Percentiles rank a stretch among this genome's conserved stretches.
These are phyloP conservation scores for Phataginus tricuspis DNA, from an alignment of 2,797 vertebrate species.

Conservation along the genomic window DNA sequence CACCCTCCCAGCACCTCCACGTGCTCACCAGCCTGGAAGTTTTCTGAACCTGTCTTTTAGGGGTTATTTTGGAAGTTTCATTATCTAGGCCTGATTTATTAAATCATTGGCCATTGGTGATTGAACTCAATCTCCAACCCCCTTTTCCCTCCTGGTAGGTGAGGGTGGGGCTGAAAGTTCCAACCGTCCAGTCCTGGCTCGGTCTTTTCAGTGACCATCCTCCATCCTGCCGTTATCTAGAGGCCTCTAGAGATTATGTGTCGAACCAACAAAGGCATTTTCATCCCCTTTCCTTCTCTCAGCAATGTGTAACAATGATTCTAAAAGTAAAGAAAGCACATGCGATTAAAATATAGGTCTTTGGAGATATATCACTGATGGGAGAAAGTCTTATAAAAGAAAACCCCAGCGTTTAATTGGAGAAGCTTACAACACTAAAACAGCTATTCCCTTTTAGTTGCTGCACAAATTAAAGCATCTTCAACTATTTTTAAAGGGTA, in stretches of 20 bases:
- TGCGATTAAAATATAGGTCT: neutral
- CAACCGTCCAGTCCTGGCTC: neutral
- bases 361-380: neutral
- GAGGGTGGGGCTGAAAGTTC: neutral
- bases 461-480: neutral
- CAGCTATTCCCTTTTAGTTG: neutral
- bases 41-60: neutral
- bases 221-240: neutral
- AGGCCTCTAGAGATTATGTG: neutral
- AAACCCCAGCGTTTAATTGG: neutral
- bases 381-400: neutral
- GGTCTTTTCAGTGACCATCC: neutral
- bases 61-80: neutral
- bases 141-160: neutral
- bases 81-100: neutral
- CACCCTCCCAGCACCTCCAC: neutral
- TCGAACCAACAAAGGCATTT: neutral
- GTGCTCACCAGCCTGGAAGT: neutral
- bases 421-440: neutral
- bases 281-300: neutral
- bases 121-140: neutral
- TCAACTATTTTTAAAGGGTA: conserved; percentile 55
- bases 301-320: neutral
- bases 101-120: neutral
- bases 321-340: neutral